These are phyloP conservation scores for Botrylloides violaceus DNA, from an alignment of 23 tunicate genomes.

Conservation along the genomic window DNA sequence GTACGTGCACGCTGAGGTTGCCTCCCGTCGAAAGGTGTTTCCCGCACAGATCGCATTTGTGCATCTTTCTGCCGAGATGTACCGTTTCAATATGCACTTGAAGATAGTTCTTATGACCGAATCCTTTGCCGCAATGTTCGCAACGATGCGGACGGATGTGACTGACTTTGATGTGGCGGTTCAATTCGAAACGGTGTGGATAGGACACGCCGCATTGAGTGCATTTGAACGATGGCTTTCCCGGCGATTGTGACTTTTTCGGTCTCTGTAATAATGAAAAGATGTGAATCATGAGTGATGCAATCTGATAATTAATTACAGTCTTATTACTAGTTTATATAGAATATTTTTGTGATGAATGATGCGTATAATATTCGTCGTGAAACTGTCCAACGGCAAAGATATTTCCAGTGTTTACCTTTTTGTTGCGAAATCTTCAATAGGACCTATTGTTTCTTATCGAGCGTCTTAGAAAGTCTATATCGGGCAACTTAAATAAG, in stretches of 20 bases:
- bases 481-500: too few species aligned
- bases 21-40: slow-evolving; percentile 90
- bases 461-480: too few species aligned
- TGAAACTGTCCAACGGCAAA: too few species aligned
- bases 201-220: slow-evolving; percentile 70
- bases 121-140: slow-evolving; percentile 81
- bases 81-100: slow-evolving; percentile 93
- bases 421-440: too few species aligned
- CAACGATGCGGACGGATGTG: slow-evolving; percentile 90
- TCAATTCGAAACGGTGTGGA: slow-evolving; percentile 85
- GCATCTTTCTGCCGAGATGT: slow-evolving; percentile 72
- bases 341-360: too few species aligned
- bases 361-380: too few species aligned
- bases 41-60: slow-evolving; percentile 83
- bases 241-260: neutral
- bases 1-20: slow-evolving; percentile 85
- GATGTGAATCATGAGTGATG: neutral
- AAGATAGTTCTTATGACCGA: slow-evolving; percentile 89
- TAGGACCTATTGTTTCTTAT: too few species aligned
- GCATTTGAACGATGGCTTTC: slow-evolving; percentile 21
- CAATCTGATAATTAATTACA: too few species aligned
- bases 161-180: slow-evolving; percentile 94
- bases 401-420: too few species aligned
- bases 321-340: too few species aligned
- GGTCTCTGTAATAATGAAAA: slow-evolving; percentile 3